Base-by-base conservation (phyloP, 2,888 invertebrate genomes). In the Dinocampus coccinellae region DNA sequence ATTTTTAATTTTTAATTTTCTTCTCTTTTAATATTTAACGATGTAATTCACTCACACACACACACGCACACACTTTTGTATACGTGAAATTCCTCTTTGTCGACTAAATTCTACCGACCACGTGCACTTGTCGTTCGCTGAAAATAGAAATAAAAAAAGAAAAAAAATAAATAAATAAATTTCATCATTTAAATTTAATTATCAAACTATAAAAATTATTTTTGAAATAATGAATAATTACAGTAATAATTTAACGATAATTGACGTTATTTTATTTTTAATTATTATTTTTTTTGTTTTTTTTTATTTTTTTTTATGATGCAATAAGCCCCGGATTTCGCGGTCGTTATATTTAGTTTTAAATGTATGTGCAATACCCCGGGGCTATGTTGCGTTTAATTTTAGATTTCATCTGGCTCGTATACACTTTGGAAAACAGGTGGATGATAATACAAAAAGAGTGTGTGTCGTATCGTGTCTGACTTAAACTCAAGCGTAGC, bases 41-140 rank as follows among this genome's bases (percentile, higher is more conserved):
- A n/a, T n/a, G n/a, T n/a, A n/a, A n/a, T n/a, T n/a, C n/a, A n/a
- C n/a, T n/a, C n/a, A n/a, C n/a, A n/a, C n/a, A n/a, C n/a, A n/a
- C 20, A 20, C 16, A 47, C 47, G 16, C 16, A 47, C 0, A 7
- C 47, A 47, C n/a, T 4, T 64, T 9, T 1, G 36, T 65, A 53
- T 64, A 26, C 47, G 47, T 61, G 29, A 58, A 36, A 65, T 20
- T 63, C 42, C 33, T 79, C 82, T 83, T 80, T 78, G 91, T 90
- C 73, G 82, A 79, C 84, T n/a, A n/a, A n/a, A n/a, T n/a, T 82
- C 82, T 80, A 91, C 90, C 72, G 89, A 90, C 84, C 88, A 90
- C 91, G 92, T 92, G 47, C 72, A 47, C 47, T 47, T 16, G 16
- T 94, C 94, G 94, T 93, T 91, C 91, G 93, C 94, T 94, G 89